Conservation (phyloP, 2,797 vertebrate genomes). For the Rhinoraja longicauda region DNA sequence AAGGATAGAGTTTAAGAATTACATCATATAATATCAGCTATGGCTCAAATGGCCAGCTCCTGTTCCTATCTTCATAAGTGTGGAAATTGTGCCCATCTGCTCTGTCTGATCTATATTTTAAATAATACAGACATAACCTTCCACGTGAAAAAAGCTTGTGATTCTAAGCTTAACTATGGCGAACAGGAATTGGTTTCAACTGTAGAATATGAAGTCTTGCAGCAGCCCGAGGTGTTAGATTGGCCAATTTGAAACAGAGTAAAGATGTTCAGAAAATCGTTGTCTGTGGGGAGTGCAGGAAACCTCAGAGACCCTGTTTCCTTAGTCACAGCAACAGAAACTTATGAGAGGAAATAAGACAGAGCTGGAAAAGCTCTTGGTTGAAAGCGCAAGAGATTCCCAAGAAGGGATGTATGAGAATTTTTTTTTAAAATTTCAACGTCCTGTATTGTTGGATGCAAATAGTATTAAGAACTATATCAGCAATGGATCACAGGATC, state of each 20-base stretch:
- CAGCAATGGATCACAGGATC: background rate
- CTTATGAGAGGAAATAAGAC: background rate
- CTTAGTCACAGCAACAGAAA: background rate
- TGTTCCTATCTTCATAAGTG: background rate
- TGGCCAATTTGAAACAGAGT: background rate
- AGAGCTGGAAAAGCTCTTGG: background rate
- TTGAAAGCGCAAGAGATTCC: background rate
- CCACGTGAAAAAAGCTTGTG: background rate
- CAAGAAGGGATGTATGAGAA: background rate
- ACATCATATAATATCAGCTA: too few relatives aligned
- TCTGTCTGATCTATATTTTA: background rate
- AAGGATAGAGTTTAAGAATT: too few relatives aligned
- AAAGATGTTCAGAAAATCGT: background rate
- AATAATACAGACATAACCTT: background rate
- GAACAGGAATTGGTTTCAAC: background rate
- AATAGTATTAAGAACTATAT: background rate
- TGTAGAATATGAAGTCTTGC: conserved; percentile 9
- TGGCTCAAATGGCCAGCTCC: too few relatives aligned
- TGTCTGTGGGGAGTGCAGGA: background rate
- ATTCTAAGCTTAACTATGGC: background rate
- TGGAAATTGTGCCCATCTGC: background rate
- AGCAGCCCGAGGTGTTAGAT: background rate
- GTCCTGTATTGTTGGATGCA: background rate
- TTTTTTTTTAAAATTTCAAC: background rate
- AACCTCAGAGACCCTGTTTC: background rate